Percentiles rank a stretch among this genome's conserved stretches.
Evolutionary conservation across 2,888 invertebrate species (phyloP).

Genomic region (Laspeyria flexula): DNA sequence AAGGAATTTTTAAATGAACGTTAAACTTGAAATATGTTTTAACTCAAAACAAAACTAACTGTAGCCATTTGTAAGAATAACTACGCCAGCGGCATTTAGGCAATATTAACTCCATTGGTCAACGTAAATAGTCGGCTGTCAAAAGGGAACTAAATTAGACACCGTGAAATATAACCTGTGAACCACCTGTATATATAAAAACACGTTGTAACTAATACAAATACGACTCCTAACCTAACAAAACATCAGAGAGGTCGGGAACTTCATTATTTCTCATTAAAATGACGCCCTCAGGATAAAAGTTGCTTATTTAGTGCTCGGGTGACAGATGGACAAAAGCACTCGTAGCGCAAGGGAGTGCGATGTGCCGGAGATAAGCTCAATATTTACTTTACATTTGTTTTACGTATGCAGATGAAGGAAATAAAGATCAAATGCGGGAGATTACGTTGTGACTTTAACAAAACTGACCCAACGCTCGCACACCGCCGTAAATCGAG

Average conservation of each 20-base stretch:
- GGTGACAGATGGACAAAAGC: constrained; percentile 78
- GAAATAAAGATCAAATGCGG: constrained; percentile 52
- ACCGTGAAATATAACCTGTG: constrained; percentile 41
- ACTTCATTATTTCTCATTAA: constrained; percentile 84
- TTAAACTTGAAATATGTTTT: not conserved
- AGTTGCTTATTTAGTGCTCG: constrained; percentile 77
- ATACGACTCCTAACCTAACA: constrained; percentile 80
- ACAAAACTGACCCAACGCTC: constrained; percentile 43
- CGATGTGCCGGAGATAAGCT: constrained; percentile 57
- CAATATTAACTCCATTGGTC: constrained; percentile 21
- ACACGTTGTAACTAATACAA: constrained; percentile 80
- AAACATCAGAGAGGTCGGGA: constrained; percentile 71
- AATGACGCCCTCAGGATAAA: constrained; percentile 74
- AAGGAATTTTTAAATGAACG: too few species aligned
- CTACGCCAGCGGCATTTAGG: constrained; percentile 11
- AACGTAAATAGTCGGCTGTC: constrained; percentile 32
- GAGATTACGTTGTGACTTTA: constrained; percentile 39
- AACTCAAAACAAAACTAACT: not conserved
- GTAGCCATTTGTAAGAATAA: constrained; percentile 18
- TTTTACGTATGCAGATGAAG: constrained; percentile 47
- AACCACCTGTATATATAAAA: constrained; percentile 59
- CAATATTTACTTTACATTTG: constrained; percentile 55
- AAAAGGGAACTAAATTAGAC: constrained; percentile 40
- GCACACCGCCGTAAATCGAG: constrained; percentile 36
- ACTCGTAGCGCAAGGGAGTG: constrained; percentile 56